A percentile compares a stretch with the other conserved stretches of the same genome.
These are phyloP conservation scores for Cetoscarus ocellatus DNA, from an alignment of 2,797 vertebrate species.

Conservation along the genomic window DNA sequence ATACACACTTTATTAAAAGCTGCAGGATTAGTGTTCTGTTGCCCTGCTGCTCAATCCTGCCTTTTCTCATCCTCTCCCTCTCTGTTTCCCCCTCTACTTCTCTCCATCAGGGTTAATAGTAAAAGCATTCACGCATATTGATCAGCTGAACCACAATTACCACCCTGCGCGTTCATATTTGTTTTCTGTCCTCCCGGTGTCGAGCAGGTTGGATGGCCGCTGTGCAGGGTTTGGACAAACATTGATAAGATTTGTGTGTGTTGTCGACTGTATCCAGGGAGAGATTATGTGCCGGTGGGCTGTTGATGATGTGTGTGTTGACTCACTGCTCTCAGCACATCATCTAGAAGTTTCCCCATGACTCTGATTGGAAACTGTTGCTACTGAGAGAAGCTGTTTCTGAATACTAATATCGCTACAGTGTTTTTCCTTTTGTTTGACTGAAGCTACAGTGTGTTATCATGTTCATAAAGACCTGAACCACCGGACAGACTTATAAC, in stretches of 20 bases:
- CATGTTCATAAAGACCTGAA: not conserved
- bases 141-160: conserved; percentile 48
- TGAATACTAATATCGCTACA: conserved; percentile 6
- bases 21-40: conserved; percentile 30
- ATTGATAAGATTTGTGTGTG: conserved; percentile 31
- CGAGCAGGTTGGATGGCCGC: conserved; percentile 9
- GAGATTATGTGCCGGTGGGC: conserved; percentile 6
- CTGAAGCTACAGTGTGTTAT: not conserved
- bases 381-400: not conserved
- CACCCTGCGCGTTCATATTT: conserved; percentile 29
- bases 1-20: conserved; percentile 52
- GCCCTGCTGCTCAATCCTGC: not conserved
- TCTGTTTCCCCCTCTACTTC: not conserved
- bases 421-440: not conserved
- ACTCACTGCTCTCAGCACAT: conserved; percentile 19
- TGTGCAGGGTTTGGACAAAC: conserved; percentile 27
- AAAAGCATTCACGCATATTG: conserved; percentile 55
- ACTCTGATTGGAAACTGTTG: conserved; percentile 29
- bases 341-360: conserved; percentile 34
- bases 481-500: not conserved
- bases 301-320: conserved; percentile 18
- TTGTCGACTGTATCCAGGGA: not conserved
- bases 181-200: conserved; percentile 1
- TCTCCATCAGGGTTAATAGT: not conserved
- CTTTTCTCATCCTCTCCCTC: not conserved